Evolutionary conservation across 1,140 invertebrate genomes (phyloP).

Genomic region (Aphelenchoides avenae): DNA sequence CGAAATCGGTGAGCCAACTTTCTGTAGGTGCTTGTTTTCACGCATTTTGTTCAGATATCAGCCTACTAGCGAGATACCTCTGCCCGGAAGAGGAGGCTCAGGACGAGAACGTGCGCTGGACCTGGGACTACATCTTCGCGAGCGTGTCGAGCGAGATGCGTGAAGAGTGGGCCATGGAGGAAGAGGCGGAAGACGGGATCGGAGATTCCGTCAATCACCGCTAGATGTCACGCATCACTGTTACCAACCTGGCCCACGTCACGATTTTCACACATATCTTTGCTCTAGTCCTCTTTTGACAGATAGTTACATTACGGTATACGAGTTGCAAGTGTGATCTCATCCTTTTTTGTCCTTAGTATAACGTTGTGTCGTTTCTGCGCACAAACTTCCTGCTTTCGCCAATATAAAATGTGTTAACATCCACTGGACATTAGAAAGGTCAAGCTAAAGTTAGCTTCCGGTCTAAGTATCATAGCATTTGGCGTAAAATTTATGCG

Average conservation of each 20-base stretch:
- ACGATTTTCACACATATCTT: neutral
- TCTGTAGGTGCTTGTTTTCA: neutral
- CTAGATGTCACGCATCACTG: neutral
- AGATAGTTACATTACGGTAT: too few species aligned
- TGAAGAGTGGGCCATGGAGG: conserved; percentile 14
- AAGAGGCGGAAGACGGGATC: conserved; percentile 13
- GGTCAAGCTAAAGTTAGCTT: too few species aligned
- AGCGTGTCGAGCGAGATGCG: conserved; percentile 14
- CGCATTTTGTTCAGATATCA: conserved; percentile 15
- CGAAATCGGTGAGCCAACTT: conserved; percentile 14
- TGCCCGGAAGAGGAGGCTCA: conserved; percentile 11
- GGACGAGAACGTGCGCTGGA: conserved; percentile 20
- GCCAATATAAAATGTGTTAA: too few species aligned
- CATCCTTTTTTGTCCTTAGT: neutral
- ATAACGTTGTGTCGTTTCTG: neutral
- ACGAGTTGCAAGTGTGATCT: neutral
- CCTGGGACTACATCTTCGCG: conserved; percentile 17
- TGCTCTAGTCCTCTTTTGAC: neutral
- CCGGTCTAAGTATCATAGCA: too few species aligned
- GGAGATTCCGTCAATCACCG: neutral
- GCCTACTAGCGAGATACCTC: conserved; percentile 16
- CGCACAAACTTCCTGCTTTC: too few species aligned
- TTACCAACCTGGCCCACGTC: neutral
- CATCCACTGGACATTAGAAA: too few species aligned
- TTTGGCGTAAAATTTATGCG: too few species aligned